Conservation (phyloP, 2,888 invertebrate species). For the Tachystola acroxantha region DNA sequence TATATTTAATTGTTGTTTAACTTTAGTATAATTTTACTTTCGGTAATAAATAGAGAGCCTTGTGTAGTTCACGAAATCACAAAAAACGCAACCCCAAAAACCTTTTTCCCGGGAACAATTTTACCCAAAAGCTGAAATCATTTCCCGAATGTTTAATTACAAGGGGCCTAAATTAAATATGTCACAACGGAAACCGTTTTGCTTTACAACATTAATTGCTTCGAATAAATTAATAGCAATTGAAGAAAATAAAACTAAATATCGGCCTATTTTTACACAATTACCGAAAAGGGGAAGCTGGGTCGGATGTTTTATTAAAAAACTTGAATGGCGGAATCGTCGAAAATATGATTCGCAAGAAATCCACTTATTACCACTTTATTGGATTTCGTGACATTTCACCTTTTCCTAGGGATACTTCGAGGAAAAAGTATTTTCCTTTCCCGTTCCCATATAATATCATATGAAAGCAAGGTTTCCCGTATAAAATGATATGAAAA, state of each 20-base stretch:
- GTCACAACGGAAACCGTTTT: conserved; percentile 12
- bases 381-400: conserved; percentile 60
- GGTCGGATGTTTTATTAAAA: conserved; percentile 37
- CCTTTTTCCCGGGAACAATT: conserved; percentile 4
- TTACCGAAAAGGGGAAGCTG: conserved; percentile 19
- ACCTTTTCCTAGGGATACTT: conserved; percentile 27
- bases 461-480: conserved; percentile 31
- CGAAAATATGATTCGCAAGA: conserved; percentile 52
- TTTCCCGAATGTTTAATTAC: conserved; percentile 17
- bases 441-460: conserved; percentile 33
- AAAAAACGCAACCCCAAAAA: background rate
- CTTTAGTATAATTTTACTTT: too few species aligned
- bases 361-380: conserved; percentile 63
- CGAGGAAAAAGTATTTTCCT: conserved; percentile 34
- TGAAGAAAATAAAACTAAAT: too few species aligned
- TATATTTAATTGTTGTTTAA: too few species aligned
- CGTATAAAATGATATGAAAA: too few species aligned
- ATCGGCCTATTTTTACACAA: too few species aligned
- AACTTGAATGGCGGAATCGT: conserved; percentile 37
- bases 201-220: conserved; percentile 4
- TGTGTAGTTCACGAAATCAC: too few species aligned
- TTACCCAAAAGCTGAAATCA: conserved; percentile 18
- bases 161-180: conserved; percentile 17
- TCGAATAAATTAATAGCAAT: background rate
- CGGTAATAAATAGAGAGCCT: too few species aligned